Conservation (phyloP, 2,888 invertebrate species). For the Acronicta psi region DNA sequence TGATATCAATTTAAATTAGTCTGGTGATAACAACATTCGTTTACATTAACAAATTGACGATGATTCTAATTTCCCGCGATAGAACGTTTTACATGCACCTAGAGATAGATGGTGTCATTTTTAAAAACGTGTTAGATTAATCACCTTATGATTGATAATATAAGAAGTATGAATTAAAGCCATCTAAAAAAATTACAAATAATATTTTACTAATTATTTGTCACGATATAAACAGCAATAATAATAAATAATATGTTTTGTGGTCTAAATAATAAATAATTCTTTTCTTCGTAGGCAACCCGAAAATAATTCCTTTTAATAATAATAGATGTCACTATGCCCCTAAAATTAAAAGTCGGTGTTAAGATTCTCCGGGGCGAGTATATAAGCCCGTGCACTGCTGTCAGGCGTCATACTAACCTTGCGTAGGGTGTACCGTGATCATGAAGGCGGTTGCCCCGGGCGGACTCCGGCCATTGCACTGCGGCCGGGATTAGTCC, state of each 20-base stretch:
- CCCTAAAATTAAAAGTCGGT: slow-evolving; percentile 70
- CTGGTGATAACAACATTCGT: too few relatives aligned
- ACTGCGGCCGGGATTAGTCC: slow-evolving; percentile 89
- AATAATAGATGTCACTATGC: slow-evolving; percentile 78
- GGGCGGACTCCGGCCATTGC: slow-evolving; percentile 91
- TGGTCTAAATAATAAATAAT: too few relatives aligned
- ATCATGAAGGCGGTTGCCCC: slow-evolving; percentile 91
- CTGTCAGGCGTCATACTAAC: slow-evolving; percentile 87
- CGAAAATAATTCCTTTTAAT: slow-evolving; percentile 20
- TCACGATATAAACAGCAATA: too few relatives aligned
- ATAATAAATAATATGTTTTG: too few relatives aligned
- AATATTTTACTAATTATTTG: too few relatives aligned
- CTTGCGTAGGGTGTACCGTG: slow-evolving; percentile 93
- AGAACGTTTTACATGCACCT: background rate
- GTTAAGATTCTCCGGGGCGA: slow-evolving; percentile 60
- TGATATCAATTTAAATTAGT: too few relatives aligned
- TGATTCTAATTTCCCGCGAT: slow-evolving; percentile 33
- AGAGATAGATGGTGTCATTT: slow-evolving; percentile 5
- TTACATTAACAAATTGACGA: slow-evolving; percentile 1
- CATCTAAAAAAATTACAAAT: background rate
- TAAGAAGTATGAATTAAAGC: background rate
- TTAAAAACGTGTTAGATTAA: background rate
- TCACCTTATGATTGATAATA: background rate
- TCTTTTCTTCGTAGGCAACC: slow-evolving; percentile 25
- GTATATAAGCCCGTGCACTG: slow-evolving; percentile 62